These are phyloP conservation scores for Anagrus nilaparvatae DNA, from an alignment of 1,140 invertebrate species.

Conservation along the genomic window DNA sequence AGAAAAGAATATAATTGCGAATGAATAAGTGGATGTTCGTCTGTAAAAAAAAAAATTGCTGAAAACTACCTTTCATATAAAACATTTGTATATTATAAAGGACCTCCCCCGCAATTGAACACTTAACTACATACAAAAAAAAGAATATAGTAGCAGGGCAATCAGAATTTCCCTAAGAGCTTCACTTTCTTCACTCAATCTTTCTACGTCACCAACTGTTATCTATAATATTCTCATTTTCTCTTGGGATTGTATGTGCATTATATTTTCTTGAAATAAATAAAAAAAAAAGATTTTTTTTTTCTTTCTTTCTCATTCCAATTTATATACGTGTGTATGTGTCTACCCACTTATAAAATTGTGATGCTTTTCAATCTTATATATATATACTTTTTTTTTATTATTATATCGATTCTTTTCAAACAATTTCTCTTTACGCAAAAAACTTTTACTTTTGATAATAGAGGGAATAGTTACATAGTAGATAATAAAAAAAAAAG, in stretches of 20 bases:
- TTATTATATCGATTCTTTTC: neutral
- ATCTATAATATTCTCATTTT: conserved; percentile 13
- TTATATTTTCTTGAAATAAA: conserved; percentile 15
- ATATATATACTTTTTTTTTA: neutral
- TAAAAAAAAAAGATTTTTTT: too few species aligned
- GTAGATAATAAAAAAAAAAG: conserved; percentile 1
- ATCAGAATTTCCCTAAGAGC: conserved; percentile 16
- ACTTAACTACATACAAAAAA: conserved; percentile 7
- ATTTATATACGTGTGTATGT: conserved; percentile 8
- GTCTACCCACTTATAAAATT: conserved; percentile 7
- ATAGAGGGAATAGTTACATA: conserved; percentile 8
- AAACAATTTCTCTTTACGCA: too few species aligned
- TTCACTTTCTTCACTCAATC: neutral
- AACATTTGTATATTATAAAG: too few species aligned
- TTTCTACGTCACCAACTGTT: neutral
- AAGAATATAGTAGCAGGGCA: conserved; percentile 10
- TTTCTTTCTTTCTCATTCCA: conserved; percentile 12
- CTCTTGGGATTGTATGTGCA: conserved; percentile 9
- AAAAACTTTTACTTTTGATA: conserved; percentile 2
- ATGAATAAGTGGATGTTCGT: conserved; percentile 1
- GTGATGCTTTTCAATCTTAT: conserved; percentile 5
- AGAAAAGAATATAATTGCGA: neutral
- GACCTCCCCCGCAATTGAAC: too few species aligned
- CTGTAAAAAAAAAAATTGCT: neutral
- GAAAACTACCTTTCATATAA: too few species aligned